Evolutionary conservation across 2,797 vertebrate species (phyloP).

Genomic region (Sus cebifrons): DNA sequence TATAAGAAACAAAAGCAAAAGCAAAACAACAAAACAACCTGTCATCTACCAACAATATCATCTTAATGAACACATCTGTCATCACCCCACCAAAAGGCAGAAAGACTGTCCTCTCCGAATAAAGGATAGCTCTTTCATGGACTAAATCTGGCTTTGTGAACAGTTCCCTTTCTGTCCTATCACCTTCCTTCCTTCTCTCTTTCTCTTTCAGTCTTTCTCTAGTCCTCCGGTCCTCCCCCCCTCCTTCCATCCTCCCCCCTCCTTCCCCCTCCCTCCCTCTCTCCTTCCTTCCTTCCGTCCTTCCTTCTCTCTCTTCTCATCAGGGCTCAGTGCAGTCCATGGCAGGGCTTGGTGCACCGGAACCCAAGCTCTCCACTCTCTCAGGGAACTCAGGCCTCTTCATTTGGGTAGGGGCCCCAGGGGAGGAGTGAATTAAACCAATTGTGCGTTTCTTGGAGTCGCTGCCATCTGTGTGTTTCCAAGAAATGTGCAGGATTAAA

Average conservation of each 20-base stretch:
- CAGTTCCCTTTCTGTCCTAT: accelerated
- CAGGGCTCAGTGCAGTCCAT: background rate
- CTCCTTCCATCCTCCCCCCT: no score
- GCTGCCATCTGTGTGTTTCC: constrained; percentile 46
- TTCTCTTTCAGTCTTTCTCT: no score
- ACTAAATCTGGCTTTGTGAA: background rate
- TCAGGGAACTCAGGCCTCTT: background rate
- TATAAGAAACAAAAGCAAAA: background rate
- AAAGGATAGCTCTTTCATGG: background rate
- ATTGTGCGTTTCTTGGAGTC: constrained; percentile 59
- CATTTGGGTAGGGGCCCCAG: background rate
- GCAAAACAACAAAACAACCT: background rate
- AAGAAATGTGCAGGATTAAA: constrained; percentile 55
- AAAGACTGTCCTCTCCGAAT: background rate
- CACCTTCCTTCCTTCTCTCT: no score
- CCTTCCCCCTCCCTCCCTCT: no score
- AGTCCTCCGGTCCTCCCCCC: no score
- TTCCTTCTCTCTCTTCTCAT: background rate
- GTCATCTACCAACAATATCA: background rate
- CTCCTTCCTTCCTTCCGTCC: no score
- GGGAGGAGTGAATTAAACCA: background rate
- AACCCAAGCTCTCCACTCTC: background rate
- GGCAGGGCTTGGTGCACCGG: background rate
- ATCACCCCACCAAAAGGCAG: background rate
- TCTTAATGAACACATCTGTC: background rate